A percentile compares a stretch with the other conserved stretches of the same genome.
These are phyloP conservation scores for Rhegmatorhina hoffmannsi DNA, from an alignment of 2,113 vertebrate species.

Conservation along the genomic window DNA sequence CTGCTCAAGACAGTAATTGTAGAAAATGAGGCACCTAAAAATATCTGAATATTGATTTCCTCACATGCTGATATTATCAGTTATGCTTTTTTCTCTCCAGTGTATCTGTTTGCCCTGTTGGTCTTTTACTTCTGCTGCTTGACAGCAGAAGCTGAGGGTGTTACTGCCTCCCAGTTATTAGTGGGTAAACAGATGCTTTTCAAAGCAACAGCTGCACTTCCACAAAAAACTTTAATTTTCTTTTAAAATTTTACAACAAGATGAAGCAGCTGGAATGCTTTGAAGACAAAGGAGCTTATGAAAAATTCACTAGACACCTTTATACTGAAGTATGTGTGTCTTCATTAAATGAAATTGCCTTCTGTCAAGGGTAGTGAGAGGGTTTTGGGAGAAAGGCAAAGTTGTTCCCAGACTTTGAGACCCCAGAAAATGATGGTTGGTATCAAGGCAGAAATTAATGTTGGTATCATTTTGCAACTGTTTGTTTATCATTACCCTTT, in stretches of 20 bases:
- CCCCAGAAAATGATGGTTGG: not conserved
- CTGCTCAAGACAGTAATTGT: constrained; percentile 7
- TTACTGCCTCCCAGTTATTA: not conserved
- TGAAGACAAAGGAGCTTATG: constrained; percentile 36
- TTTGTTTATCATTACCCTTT: not conserved
- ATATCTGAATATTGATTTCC: constrained; percentile 32
- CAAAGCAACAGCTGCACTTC: constrained; percentile 59
- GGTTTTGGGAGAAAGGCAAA: not conserved
- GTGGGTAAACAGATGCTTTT: constrained; percentile 35
- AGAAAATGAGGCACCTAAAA: constrained; percentile 29
- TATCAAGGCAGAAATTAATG: not conserved
- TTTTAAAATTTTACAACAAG: not conserved
- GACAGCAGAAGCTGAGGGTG: not conserved
- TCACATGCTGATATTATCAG: not conserved
- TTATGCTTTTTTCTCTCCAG: not conserved
- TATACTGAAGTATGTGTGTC: not conserved
- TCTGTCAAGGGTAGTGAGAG: not conserved
- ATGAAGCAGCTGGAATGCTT: constrained; percentile 32
- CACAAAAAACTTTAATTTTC: constrained; percentile 41
- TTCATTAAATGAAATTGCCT: constrained; percentile 38
- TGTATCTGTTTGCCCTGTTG: not conserved
- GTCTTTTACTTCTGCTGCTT: not conserved
- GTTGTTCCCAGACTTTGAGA: not conserved
- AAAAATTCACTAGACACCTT: constrained; percentile 50
- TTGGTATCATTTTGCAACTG: not conserved